Evolutionary conservation across 2,113 vertebrate genomes (phyloP).

Genomic region (Poeciliopsis prolifica): DNA sequence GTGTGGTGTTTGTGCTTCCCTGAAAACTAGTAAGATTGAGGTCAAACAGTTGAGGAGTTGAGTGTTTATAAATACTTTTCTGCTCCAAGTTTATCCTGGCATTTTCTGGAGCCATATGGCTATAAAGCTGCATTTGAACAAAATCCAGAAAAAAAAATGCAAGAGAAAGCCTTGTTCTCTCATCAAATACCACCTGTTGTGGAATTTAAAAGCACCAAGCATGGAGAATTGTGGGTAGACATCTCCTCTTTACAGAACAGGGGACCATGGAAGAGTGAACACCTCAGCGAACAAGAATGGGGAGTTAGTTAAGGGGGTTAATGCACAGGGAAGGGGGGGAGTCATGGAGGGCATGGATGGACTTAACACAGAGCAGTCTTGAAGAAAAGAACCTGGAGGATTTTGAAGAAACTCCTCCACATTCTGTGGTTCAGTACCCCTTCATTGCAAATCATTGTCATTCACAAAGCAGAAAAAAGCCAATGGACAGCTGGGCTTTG

Average conservation of each 20-base stretch:
- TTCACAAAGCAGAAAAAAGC: conserved; percentile 67
- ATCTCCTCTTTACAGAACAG: conserved; percentile 36
- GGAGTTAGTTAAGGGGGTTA: conserved; percentile 46
- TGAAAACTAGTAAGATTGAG: conserved; percentile 48
- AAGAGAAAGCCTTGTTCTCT: conserved; percentile 25
- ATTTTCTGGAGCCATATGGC: conserved; percentile 67
- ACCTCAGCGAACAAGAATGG: conserved; percentile 47
- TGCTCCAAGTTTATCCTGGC: conserved; percentile 59
- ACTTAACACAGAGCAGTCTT: conserved; percentile 66
- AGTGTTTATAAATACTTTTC: conserved; percentile 56
- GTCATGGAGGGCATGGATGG: conserved; percentile 60
- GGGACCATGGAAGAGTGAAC: conserved; percentile 52
- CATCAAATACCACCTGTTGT: conserved; percentile 60
- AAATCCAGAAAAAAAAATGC: conserved; percentile 48
- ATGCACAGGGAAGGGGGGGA: conserved; percentile 41
- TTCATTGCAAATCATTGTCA: conserved; percentile 67
- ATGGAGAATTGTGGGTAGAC: conserved; percentile 54
- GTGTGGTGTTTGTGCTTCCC: conserved; percentile 61
- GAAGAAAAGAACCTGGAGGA: conserved; percentile 73
- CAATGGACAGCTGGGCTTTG: conserved; percentile 72
- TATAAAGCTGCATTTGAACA: conserved; percentile 34
- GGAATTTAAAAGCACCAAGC: conserved; percentile 41
- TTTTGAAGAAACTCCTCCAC: conserved; percentile 71
- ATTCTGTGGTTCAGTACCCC: conserved; percentile 66
- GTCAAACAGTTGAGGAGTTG: conserved; percentile 54